phyloP scores from a whole-genome alignment of 2,113 vertebrate genomes.

The Murina feae region DNA sequence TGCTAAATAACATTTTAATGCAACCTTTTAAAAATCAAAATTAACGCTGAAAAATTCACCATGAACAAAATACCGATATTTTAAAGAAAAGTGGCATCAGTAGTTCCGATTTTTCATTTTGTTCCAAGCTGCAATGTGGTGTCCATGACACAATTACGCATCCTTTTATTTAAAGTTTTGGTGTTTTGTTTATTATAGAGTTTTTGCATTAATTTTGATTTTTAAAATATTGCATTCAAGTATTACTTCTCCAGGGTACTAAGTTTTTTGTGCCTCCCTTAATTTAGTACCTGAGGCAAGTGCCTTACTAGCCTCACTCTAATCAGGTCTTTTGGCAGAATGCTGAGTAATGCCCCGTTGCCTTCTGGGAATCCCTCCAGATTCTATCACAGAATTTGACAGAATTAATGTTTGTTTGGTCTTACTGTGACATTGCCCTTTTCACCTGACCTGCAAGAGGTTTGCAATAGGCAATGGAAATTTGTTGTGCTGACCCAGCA shows the following conservation, averaged over 20 bases:
- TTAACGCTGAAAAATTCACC: neutral
- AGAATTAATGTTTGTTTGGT: neutral
- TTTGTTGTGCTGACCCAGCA: slow-evolving; percentile 26
- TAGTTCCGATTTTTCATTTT: neutral
- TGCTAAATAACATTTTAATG: neutral
- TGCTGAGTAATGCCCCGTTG: neutral
- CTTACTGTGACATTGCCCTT: neutral
- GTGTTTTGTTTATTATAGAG: neutral
- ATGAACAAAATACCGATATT: neutral
- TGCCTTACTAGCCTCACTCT: too few species aligned
- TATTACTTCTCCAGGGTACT: neutral
- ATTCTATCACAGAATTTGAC: neutral
- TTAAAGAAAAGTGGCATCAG: neutral
- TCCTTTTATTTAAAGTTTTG: slow-evolving; percentile 8
- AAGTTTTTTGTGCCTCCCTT: neutral
- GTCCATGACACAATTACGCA: neutral
- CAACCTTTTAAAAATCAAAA: neutral
- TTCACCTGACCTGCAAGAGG: neutral
- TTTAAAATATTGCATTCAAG: neutral
- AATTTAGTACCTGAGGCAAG: neutral
- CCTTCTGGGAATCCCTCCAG: neutral
- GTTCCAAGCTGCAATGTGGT: neutral
- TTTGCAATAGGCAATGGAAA: neutral
- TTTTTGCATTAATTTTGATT: neutral
- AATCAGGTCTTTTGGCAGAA: neutral